These are phyloP conservation scores for Dinomys branickii DNA, from an alignment of 2,113 vertebrate species.

Conservation along the genomic window DNA sequence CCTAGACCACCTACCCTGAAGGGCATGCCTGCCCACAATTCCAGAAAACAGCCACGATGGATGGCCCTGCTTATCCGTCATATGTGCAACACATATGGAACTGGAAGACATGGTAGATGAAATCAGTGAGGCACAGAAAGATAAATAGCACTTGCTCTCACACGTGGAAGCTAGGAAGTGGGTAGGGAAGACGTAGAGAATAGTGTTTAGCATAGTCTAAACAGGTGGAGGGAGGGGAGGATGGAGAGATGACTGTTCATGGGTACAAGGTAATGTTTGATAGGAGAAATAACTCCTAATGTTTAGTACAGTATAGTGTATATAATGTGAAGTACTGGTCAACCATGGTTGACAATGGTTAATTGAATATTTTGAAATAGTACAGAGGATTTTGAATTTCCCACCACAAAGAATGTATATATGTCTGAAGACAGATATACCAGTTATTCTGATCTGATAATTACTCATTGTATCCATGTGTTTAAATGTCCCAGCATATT, in stretches of 20 bases:
- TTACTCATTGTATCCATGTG: not conserved
- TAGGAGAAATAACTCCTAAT: not conserved
- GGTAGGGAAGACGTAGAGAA: not conserved
- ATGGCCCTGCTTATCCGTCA: not conserved
- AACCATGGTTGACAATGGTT: not conserved
- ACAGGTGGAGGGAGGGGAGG: not conserved
- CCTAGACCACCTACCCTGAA: not conserved
- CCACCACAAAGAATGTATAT: not conserved
- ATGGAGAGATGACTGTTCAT: not conserved
- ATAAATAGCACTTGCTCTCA: not conserved
- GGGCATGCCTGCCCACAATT: not conserved
- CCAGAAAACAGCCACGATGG: not conserved
- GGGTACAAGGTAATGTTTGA: not conserved
- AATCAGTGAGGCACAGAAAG: not conserved
- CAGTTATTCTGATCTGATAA: not conserved
- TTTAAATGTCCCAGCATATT: not conserved
- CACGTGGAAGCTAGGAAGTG: not conserved
- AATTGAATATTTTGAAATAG: not conserved
- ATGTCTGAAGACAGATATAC: not conserved
- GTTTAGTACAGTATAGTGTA: not conserved
- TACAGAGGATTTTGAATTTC: not conserved
- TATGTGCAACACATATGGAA: not conserved
- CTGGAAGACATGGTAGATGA: not conserved
- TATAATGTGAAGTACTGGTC: not conserved
- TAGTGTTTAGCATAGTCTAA: not conserved